Evolutionary conservation across 2,113 vertebrate species (phyloP), one percentile per base, ranked within the genome.

Genomic region (Argyrosomus japonicus): DNA sequence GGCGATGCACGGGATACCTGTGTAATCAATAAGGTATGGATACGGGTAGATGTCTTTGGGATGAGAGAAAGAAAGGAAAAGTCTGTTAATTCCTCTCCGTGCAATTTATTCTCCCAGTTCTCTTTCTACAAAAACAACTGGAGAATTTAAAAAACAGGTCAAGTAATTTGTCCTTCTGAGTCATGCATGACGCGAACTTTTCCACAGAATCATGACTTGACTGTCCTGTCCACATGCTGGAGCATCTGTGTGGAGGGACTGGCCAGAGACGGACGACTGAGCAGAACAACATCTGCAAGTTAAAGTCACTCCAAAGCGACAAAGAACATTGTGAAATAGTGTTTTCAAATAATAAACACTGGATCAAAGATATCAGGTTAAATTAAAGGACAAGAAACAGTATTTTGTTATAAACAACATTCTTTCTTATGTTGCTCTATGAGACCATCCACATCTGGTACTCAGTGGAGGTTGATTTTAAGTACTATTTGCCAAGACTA

Each of bases 1-100:
- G 27, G 68, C 77, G 51, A 76, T 53, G 61, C 73, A 78, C 0
- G 2, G 27, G 68, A 90, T 96, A 96, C 95, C 95, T 96, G 94
- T 84, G 71, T 88, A 86, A 86, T 95, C 94, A 58, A 94, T 95
- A 86, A 96, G 92, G 92, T 95, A 96, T n/a, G 95, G 95, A 81
- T 95, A 96, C 2, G 94, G 95, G 89, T 92, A 95, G 89, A 95
- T 93, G 86, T 93, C 95, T 96, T 95, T 85, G 83, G 76, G 75
- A 43, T 75, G 79, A 86, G 43, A 78, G 64, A 90, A 71, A 88
- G 62, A 87, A 81, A 85, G 23, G 65, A 29, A 90, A 80, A 77
- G 48, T 77, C 29, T 80, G 70, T 87, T 88, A 82, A 62, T 75
- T 79, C 29, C 45, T 69, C 67, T 72, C 23, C 2, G 36, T 5